These are phyloP conservation scores for Hyalella azteca DNA, from an alignment of 2,888 invertebrate genomes.

Conservation along the genomic window DNA sequence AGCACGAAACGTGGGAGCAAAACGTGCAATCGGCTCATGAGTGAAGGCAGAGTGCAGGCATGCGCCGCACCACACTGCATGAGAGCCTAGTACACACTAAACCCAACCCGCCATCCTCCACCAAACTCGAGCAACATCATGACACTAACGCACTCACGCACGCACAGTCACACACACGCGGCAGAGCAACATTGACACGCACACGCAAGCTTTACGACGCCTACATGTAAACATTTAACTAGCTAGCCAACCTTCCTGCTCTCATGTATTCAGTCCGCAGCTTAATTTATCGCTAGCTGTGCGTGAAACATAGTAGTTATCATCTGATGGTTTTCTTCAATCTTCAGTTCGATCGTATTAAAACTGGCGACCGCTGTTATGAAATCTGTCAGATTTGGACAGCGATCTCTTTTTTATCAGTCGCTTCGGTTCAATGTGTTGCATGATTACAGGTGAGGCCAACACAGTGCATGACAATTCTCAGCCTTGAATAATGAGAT, in stretches of 20 bases:
- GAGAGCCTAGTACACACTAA: constrained; percentile 11
- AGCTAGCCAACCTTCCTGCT: not conserved
- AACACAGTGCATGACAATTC: too few relatives aligned
- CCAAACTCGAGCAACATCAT: constrained; percentile 15
- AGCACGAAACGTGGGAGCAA: constrained; percentile 21
- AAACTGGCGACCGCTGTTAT: too few relatives aligned
- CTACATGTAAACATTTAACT: not conserved
- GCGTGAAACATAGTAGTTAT: too few relatives aligned
- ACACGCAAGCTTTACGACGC: not conserved
- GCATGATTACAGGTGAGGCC: too few relatives aligned
- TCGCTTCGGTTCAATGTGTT: too few relatives aligned
- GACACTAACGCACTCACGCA: constrained; percentile 36
- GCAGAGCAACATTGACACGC: constrained; percentile 31
- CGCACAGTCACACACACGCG: constrained; percentile 38
- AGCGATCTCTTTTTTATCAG: too few relatives aligned
- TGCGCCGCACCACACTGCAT: constrained; percentile 22
- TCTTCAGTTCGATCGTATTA: too few relatives aligned
- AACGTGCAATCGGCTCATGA: constrained; percentile 29
- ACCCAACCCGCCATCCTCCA: constrained; percentile 21
- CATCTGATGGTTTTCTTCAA: too few relatives aligned
- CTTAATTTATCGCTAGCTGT: too few relatives aligned
- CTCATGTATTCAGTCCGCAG: not conserved
- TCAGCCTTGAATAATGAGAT: too few relatives aligned
- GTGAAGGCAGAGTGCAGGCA: constrained; percentile 1
- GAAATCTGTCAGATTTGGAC: too few relatives aligned